Evolutionary conservation across 1,140 invertebrate genomes (phyloP).

Genomic region (Ctenoplectra terminalis): DNA sequence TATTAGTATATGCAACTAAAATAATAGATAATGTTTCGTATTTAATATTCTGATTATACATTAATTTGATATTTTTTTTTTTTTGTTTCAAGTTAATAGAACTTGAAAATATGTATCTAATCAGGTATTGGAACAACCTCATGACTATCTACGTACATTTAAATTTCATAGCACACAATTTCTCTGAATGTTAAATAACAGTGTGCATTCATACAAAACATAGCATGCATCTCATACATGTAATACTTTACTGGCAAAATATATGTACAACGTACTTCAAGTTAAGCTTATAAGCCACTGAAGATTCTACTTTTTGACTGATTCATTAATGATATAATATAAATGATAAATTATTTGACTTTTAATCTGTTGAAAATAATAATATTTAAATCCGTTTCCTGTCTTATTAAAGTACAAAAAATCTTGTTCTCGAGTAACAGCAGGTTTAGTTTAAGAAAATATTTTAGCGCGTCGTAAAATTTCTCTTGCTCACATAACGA

Average conservation of each 20-base stretch:
- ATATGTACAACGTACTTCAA: constrained; percentile 54
- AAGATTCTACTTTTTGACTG: constrained; percentile 47
- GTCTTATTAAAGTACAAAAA: constrained; percentile 67
- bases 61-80: constrained; percentile 2
- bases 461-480: constrained; percentile 69
- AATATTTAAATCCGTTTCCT: constrained; percentile 44
- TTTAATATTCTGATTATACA: constrained; percentile 12
- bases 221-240: constrained; percentile 40
- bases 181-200: constrained; percentile 46
- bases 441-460: constrained; percentile 60
- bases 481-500: constrained; percentile 76
- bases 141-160: constrained; percentile 44
- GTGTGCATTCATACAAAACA: constrained; percentile 51
- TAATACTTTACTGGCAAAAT: constrained; percentile 64
- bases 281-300: constrained; percentile 50
- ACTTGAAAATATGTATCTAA: constrained; percentile 28
- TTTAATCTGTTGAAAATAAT: constrained; percentile 56
- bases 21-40: constrained; percentile 14
- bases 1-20: constrained; percentile 24
- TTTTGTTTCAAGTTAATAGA: constrained; percentile 1
- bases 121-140: constrained; percentile 63
- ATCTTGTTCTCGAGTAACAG: constrained; percentile 38
- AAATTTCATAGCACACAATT: constrained; percentile 38
- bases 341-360: constrained; percentile 44
- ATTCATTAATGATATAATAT: neutral